Percentiles rank a stretch among this genome's conserved stretches.
Evolutionary conservation across 53 echinoderm and acorn worm species (phyloP).

Genomic region (Apostichopus leukothele): DNA sequence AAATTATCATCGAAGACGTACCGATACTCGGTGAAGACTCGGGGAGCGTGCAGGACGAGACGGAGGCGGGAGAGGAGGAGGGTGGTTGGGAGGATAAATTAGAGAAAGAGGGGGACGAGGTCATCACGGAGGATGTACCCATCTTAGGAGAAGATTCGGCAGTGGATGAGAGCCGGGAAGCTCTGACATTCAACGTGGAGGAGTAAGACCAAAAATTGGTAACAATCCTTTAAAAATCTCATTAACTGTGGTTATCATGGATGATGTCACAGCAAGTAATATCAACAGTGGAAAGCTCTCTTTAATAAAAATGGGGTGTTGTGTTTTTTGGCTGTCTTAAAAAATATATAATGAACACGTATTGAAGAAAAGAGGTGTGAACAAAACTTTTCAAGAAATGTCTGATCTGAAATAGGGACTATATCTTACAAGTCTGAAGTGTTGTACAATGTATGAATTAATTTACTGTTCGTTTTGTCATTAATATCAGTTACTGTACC

Average conservation of each 20-base stretch:
- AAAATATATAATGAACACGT: too few relatives aligned
- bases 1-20: not conserved
- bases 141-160: constrained; percentile 13
- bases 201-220: not conserved
- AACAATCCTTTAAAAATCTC: not conserved
- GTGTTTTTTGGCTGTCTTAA: too few relatives aligned
- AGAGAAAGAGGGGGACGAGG: constrained; percentile 23
- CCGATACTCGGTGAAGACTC: not conserved
- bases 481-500: too few relatives aligned
- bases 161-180: not conserved
- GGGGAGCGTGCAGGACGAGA: not conserved
- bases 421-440: too few relatives aligned
- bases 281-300: not conserved
- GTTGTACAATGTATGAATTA: too few relatives aligned
- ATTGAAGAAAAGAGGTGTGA: too few relatives aligned
- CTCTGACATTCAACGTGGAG: not conserved
- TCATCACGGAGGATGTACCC: constrained; percentile 32
- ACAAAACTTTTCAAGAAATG: too few relatives aligned
- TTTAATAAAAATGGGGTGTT: not conserved
- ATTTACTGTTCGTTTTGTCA: too few relatives aligned
- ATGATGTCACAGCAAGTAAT: not conserved
- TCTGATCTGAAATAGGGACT: too few relatives aligned
- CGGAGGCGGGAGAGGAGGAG: not conserved
- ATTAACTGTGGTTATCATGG: not conserved
- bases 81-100: not conserved